Evolutionary conservation across 2,113 vertebrate genomes (phyloP).

Genomic region (Nothocercus julius): DNA sequence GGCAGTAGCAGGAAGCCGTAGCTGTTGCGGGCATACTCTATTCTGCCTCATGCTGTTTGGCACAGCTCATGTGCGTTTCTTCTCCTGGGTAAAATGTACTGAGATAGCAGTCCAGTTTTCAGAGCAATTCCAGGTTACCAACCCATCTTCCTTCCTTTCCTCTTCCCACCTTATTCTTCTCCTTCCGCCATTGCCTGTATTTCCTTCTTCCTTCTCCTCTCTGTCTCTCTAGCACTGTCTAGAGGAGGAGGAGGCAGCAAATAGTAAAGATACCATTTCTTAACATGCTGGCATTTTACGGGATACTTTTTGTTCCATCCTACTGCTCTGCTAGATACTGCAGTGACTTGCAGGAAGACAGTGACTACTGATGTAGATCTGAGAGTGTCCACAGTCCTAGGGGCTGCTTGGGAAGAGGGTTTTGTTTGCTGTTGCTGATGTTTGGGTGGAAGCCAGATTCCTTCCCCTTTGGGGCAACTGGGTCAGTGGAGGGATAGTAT

Average conservation of each 20-base stretch:
- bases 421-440: not conserved
- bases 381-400: not conserved
- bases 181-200: not conserved
- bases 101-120: constrained; percentile 8
- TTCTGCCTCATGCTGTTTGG: constrained; percentile 47
- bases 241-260: not conserved
- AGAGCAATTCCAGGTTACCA: not conserved
- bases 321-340: not conserved
- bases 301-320: not conserved
- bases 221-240: not conserved
- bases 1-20: constrained; percentile 30
- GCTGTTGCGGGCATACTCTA: constrained; percentile 41
- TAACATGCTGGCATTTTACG: not conserved
- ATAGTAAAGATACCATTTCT: not conserved
- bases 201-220: not conserved
- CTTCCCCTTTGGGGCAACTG: not conserved
- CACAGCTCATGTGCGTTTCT: not conserved
- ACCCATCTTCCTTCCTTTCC: not conserved
- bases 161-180: not conserved
- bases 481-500: not conserved
- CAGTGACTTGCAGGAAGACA: not conserved
- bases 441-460: not conserved
- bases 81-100: not conserved
- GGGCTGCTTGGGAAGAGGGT: not conserved
- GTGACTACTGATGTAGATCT: not conserved